Evolutionary conservation across 2,888 invertebrate species (phyloP), one percentile per base, ranked within the genome.

Genomic region (Pristionchus arcanus): DNA sequence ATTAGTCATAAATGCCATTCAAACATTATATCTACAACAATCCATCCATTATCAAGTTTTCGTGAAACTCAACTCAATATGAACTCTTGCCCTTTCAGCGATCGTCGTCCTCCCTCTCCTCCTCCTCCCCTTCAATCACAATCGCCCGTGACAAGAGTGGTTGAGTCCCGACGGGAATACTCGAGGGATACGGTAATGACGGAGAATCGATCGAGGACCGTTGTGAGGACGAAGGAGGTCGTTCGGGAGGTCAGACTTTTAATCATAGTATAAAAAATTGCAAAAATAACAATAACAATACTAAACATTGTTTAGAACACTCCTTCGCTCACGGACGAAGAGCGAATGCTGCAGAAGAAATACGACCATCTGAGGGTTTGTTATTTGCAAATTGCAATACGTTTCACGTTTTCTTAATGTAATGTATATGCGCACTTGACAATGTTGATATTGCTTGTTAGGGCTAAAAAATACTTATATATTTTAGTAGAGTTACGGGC

Each of bases 301-400:
- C 4, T 42, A 77, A 1, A 31, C 63, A 63, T 42, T 63, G n/a
- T 37, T 87, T n/a, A 87, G 87, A 85, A 59, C 19, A 42, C 49
- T 19, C 84, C 66, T 1, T 16, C n/a, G 31, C 63, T 87, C n/a
- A 68, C 68, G 9, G 68, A 87, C 0, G 88, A 88, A n/a, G 88
- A 77, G 88, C 53, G 55, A 28, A 71, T 88, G 59, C 88, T 88
- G 25, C 88, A 88, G 74, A 66, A 74, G 53, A 88, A 88, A 19
- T 88, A 88, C 59, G 77, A 88, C 28, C 74, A 77, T 34, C 77
- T 88, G 25, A 88, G 53, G 77, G 81, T 81, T 49, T 16, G 81
- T 53, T 28, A 37, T 7, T n/a, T 63, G 3, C n/a, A 25, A n/a
- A 63, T 25, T n/a, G 25, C 3, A 7, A 11, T 63, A 25, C 3